Evolutionary conservation across 2,888 invertebrate species (phyloP), one percentile per base, ranked within the genome.

Genomic region (Leptopterna dolabrata): DNA sequence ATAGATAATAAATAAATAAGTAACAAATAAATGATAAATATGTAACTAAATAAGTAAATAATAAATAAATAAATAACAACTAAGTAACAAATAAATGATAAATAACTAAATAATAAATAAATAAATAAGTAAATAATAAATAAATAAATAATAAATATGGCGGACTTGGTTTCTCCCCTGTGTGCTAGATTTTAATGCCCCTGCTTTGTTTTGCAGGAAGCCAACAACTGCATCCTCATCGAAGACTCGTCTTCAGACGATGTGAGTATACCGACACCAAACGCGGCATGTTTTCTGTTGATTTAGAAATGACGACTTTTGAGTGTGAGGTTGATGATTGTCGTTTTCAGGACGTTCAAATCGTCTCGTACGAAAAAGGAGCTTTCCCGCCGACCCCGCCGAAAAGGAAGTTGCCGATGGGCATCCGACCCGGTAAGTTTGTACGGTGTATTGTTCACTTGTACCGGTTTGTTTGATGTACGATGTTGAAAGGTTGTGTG

Each of bases 241-340:
- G 71, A 71, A 30, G 71, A 71, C 30, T 71, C 71, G 3, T 30
- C 36, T 41, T 76, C 76, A n/a, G 76, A 76, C 19, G 76, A 76
- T 41, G 76, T 76, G 19, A 76, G 76, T 76, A 36, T 76, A 30
- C n/a, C n/a, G n/a, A n/a, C n/a, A n/a, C n/a, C 11, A 19, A 16
- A 2, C n/a, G 4, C 19, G 11, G 19, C n/a, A 55, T 55, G 3
- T 55, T 55, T 55, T 3, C 4, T 6, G 3, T 55, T 55, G 19
- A n/a, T n/a, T 11, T 55, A 19, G 19, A 55, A 11, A 3, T 55
- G 55, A 55, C 3, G 11, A 2, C 2, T 55, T 55, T 11, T 55
- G 55, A 3, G 55, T 6, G n/a, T 19, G 55, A 2, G 11, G 11
- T 6, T 11, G 16, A 11, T 55, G 55, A 19, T 16, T 55, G 3